Conservation (phyloP, 64 coral and sea anemone species). For the Stylophora pistillata region DNA sequence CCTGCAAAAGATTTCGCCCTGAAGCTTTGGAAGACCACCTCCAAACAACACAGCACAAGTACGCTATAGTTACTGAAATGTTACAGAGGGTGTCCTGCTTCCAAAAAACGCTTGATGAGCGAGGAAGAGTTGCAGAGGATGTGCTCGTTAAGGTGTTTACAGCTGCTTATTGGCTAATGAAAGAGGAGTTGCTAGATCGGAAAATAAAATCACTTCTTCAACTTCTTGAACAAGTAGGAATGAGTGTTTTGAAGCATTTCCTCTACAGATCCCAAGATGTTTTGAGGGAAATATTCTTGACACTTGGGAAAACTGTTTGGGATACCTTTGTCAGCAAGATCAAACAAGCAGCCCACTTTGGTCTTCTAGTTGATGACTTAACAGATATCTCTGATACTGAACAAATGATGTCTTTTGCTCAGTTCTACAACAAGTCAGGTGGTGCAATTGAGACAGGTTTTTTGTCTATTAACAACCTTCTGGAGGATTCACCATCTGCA, state of each 20-base stretch:
- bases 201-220: conserved; percentile 28
- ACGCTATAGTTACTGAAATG: neutral
- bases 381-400: conserved; percentile 19
- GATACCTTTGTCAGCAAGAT: neutral
- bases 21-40: conserved; percentile 1
- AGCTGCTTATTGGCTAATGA: conserved; percentile 29
- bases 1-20: neutral
- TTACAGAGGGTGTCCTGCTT: conserved; percentile 34
- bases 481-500: conserved; percentile 28
- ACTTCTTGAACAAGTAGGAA: conserved; percentile 8
- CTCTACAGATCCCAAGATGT: conserved; percentile 18
- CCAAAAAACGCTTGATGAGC: conserved; percentile 13
- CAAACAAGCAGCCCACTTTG: conserved; percentile 19
- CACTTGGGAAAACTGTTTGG: conserved; percentile 16
- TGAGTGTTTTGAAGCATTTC: conserved; percentile 21
- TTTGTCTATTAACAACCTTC: conserved; percentile 19
- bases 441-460: conserved; percentile 3
- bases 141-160: conserved; percentile 21
- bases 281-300: conserved; percentile 29
- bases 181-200: conserved; percentile 12
- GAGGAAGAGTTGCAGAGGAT: conserved; percentile 29
- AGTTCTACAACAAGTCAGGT: conserved; percentile 18
- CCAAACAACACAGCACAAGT: neutral
- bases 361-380: conserved; percentile 37
- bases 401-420: conserved; percentile 39